Conservation (phyloP, 2,888 invertebrate genomes). For the Tenthredo distinguenda region DNA sequence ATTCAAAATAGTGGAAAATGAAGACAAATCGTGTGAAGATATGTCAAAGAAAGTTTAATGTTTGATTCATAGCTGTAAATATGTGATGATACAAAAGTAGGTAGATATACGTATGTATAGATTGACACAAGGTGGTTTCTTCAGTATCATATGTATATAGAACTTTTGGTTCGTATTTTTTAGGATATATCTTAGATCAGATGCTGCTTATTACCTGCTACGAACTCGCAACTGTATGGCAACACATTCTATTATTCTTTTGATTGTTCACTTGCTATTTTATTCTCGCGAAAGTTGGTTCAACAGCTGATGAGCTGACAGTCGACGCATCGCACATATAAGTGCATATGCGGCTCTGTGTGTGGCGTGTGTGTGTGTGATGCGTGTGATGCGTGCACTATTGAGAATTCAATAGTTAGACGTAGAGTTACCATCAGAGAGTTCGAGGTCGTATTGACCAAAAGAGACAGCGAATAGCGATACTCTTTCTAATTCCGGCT, state of each 20-base stretch:
- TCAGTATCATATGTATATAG: not conserved
- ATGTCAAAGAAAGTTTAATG: not conserved
- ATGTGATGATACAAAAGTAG: not conserved
- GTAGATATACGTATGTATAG: not conserved
- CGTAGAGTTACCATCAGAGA: not conserved
- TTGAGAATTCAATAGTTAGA: no score
- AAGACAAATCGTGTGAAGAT: not conserved
- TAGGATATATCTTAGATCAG: not conserved
- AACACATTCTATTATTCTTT: not conserved
- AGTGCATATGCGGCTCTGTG: no score
- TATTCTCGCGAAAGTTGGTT: not conserved
- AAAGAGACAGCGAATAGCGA: no score
- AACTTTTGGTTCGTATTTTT: not conserved
- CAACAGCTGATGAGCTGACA: conserved; percentile 38
- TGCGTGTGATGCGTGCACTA: not conserved
- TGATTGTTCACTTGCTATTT: not conserved
- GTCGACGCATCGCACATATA: not conserved
- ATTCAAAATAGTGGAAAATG: not conserved
- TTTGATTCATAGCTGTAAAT: not conserved
- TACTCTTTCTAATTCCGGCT: no score
- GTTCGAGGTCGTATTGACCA: no score
- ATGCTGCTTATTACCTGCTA: not conserved
- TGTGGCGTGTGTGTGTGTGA: not conserved
- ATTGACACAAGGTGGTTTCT: conserved; percentile 30
- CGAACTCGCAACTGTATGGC: not conserved